Conservation (phyloP, 2,797 vertebrate genomes). For the Betta splendens region DNA sequence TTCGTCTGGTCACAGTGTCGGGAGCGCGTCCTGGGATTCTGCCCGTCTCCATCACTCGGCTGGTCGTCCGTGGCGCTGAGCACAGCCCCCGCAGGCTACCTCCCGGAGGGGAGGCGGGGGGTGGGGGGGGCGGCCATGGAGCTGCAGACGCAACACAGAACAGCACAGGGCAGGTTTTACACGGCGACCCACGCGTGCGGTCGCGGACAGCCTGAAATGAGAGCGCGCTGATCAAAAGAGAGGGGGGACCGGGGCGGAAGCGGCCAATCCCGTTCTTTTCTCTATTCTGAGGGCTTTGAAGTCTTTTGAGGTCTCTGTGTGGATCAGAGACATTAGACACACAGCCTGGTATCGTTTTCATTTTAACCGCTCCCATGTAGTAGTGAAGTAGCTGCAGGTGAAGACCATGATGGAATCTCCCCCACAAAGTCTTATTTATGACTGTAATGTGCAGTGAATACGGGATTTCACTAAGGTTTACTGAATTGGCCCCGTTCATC, state of each 20-base stretch:
- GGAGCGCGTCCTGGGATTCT: conserved; percentile 46
- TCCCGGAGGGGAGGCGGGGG: conserved; percentile 28
- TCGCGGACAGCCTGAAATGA: conserved; percentile 54
- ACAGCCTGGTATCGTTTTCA: conserved; percentile 23
- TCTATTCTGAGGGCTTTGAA: conserved; percentile 61
- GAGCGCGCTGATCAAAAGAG: conserved; percentile 64
- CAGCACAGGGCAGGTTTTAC: conserved; percentile 66
- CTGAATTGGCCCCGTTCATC: background rate
- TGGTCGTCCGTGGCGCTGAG: conserved; percentile 48
- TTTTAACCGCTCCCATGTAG: conserved; percentile 24
- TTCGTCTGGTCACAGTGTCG: conserved; percentile 61
- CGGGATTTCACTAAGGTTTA: too few relatives aligned
- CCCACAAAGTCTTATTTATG: background rate
- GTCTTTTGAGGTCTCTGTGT: conserved; percentile 50
- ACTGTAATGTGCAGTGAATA: background rate
- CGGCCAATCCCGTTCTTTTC: conserved; percentile 57
- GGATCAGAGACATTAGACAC: conserved; percentile 48
- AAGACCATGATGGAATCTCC: background rate
- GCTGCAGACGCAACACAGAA: conserved; percentile 67
- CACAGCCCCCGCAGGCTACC: conserved; percentile 53
- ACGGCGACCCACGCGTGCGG: conserved; percentile 63
- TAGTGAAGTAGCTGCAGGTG: background rate
- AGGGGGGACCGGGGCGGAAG: conserved; percentile 50
- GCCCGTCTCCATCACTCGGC: conserved; percentile 61
- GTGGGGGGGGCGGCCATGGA: conserved; percentile 42